Base-by-base conservation (phyloP, 1,140 invertebrate genomes). In the Philaenus spumarius region DNA sequence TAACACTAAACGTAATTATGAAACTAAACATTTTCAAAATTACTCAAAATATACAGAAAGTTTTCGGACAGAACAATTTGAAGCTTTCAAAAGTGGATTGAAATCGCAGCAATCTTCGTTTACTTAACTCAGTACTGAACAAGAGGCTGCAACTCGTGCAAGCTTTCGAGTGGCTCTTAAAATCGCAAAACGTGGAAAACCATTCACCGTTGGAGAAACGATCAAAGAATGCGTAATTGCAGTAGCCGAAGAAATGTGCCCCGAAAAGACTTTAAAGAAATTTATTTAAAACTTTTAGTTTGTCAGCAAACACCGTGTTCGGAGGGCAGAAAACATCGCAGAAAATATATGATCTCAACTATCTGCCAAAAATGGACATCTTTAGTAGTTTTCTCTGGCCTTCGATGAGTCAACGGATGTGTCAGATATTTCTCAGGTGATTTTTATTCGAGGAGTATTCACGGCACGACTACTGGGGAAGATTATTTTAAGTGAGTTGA, bases 301-400 rank as follows among this genome's bases (percentile, higher is more conserved):
- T 68, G 52, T 68, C 65, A 64, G 59, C 59, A 56, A 64, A 59
- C 58, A 67, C 61, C 24, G 57, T 61, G 40, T 62, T 55, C 23
- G 62, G 45, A 64, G 66, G 34, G 60, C 60, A 47, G 42, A 69
- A 66, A 61, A 68, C 59, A 64, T 67, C 43, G 63, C 63, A 55
- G 61, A 55, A 58, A 67, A 65, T 63, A 67, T 67, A 56, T 59
- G 23, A 61, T 37, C 63, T 51, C 52, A 56, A 58, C 54, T 65
- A 5, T 23, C 26, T 34, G 62, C 64, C 53, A 60, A 62, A 52
- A 61, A 48, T 58, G 55, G 46, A 50, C n/a, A n/a, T n/a, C 63
- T 65, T 60, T 43, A 58, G 24, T 66, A 58, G 23, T 67, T 60
- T 46, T 66, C 58, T 64, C 42, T 62, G 47, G 63, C 60, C 40